Base-by-base conservation (phyloP, 2,888 invertebrate species). In the Polymixis flavicincta region DNA sequence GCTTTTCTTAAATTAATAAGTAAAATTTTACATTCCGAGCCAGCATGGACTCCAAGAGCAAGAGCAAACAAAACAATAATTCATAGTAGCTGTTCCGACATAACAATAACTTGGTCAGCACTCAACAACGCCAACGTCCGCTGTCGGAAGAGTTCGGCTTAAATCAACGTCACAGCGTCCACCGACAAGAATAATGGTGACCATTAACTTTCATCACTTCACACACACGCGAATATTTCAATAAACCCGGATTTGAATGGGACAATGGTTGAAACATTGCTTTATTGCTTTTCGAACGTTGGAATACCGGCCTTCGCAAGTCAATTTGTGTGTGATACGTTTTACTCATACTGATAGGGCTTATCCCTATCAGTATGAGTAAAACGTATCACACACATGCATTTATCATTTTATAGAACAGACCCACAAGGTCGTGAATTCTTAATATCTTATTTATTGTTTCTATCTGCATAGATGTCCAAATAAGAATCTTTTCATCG, bases 151-250 rank as follows among this genome's bases (percentile, higher is more conserved):
- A 86, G 78, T 78, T 85, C 71, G 76, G 69, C 72, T 87, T 83
- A 87, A 85, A 87, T 87, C 87, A 88, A 86, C 72, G 82, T 79
- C 82, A 76, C 76, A 64, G 67, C 71, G 72, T 65, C 71, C 72
- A 80, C 63, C 60, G 60, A 76, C 77, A 82, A 78, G 86, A 88
- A 68, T 88, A 84, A 88, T 80, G 78, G 77, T 65, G 57, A 69
- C 77, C 80, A 88, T 86, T 83, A 86, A 86, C 78, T 84, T 86
- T 88, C 88, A 84, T 84, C 85, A 86, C 82, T 87, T 84, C 85
- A 80, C 84, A 86, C 84, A 86, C 82, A 78, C 76, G 79, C 74
- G 73, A 78, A 87, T 86, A 85, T 87, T 85, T 80, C 83, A 85
- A 85, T 87, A 87, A 66, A 85, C 77, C 77, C 80, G 77, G 85